A percentile compares a stretch with the other conserved stretches of the same genome.
These are phyloP conservation scores for Bicyclus anynana DNA, from an alignment of 1,140 invertebrate genomes.

Conservation along the genomic window DNA sequence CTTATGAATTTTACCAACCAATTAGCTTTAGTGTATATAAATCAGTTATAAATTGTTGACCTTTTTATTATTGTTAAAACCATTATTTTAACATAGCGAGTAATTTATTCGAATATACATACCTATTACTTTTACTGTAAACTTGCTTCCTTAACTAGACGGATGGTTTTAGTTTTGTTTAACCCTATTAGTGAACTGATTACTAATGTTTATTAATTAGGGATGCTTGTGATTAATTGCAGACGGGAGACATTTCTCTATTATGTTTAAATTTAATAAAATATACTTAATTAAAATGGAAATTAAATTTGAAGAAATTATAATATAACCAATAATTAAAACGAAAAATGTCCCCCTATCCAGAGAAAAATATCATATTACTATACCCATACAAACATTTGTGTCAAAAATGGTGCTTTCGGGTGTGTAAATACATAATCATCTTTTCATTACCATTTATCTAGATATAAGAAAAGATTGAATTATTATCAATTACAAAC, in stretches of 20 bases:
- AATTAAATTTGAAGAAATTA: background rate
- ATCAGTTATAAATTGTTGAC: slow-evolving; percentile 53
- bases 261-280: background rate
- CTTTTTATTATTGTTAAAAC: slow-evolving; percentile 56
- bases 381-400: slow-evolving; percentile 41
- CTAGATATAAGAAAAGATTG: slow-evolving; percentile 26
- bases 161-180: slow-evolving; percentile 44
- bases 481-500: slow-evolving; percentile 10
- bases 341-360: slow-evolving; percentile 15
- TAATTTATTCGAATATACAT: slow-evolving; percentile 22
- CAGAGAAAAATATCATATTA: background rate
- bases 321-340: background rate
- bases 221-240: slow-evolving; percentile 17
- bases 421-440: slow-evolving; percentile 47
- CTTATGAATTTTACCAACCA: slow-evolving; percentile 35
- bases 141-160: slow-evolving; percentile 45
- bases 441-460: slow-evolving; percentile 22
- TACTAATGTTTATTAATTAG: slow-evolving; percentile 39
- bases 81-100: slow-evolving; percentile 39
- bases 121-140: slow-evolving; percentile 23
- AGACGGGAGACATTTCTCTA: background rate
- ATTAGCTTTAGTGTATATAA: slow-evolving; percentile 64
- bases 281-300: background rate
- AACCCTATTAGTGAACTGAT: slow-evolving; percentile 46
- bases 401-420: slow-evolving; percentile 68